These are phyloP conservation scores for Nansenia antarctica DNA, from an alignment of 2,113 vertebrate species.

Conservation along the genomic window DNA sequence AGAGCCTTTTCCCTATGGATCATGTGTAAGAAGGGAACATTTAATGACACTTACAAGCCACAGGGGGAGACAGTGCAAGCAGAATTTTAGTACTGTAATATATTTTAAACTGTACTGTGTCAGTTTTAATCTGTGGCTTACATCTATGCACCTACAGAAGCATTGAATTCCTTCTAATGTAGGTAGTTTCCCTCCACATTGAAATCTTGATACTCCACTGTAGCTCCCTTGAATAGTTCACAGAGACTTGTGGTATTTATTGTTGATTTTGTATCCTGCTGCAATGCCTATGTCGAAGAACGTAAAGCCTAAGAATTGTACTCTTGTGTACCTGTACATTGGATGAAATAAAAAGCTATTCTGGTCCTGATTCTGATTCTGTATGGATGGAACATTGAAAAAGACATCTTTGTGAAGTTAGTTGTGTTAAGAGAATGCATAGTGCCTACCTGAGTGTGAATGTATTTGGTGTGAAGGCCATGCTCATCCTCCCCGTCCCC, in stretches of 20 bases:
- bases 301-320: too few species aligned
- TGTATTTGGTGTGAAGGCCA: constrained; percentile 95
- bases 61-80: constrained; percentile 14
- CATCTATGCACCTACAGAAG: too few species aligned
- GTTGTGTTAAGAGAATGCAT: not conserved
- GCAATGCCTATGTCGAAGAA: too few species aligned
- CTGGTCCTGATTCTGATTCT: not conserved
- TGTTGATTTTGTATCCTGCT: too few species aligned
- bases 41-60: not conserved
- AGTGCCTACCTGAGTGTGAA: constrained; percentile 88
- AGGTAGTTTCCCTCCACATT: too few species aligned
- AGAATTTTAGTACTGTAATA: not conserved
- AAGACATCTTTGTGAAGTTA: not conserved
- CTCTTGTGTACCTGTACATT: too few species aligned
- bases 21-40: not conserved
- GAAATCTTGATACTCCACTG: not conserved
- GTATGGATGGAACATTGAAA: not conserved
- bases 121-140: too few species aligned
- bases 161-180: too few species aligned
- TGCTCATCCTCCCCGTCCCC: constrained; percentile 88
- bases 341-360: too few species aligned
- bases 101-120: not conserved
- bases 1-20: not conserved
- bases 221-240: too few species aligned
- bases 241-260: too few species aligned